These are phyloP conservation scores for Bovichtus variegatus DNA, from an alignment of 2,797 vertebrate genomes.

Conservation along the genomic window DNA sequence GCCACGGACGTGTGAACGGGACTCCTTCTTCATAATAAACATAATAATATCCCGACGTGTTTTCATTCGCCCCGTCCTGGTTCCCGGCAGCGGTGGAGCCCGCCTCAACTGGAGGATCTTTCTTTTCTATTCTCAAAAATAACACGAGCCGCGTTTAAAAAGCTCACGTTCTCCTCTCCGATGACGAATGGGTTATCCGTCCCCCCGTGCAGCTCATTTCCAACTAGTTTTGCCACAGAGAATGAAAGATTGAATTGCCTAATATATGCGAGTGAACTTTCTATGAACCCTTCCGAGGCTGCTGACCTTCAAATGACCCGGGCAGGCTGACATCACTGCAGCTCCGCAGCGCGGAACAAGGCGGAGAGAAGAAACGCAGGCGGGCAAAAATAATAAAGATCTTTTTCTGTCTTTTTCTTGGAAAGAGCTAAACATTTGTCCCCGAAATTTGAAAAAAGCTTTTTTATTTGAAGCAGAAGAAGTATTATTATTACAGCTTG, in stretches of 20 bases:
- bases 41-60: slow-evolving; percentile 43
- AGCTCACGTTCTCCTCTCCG: slow-evolving; percentile 81
- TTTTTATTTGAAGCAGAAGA: neutral
- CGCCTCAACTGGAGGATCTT: slow-evolving; percentile 40
- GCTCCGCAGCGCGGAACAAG: slow-evolving; percentile 73
- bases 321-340: slow-evolving; percentile 94
- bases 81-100: slow-evolving; percentile 24
- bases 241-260: slow-evolving; percentile 98
- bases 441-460: neutral
- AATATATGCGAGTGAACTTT: slow-evolving; percentile 99
- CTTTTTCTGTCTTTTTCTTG: neutral
- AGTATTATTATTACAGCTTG: neutral
- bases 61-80: slow-evolving; percentile 41
- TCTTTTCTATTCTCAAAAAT: slow-evolving; percentile 52
- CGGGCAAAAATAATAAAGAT: slow-evolving; percentile 6
- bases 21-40: slow-evolving; percentile 30
- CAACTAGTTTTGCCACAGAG: slow-evolving; percentile 94
- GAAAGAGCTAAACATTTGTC: slow-evolving; percentile 49
- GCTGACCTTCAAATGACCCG: slow-evolving; percentile 99
- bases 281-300: slow-evolving; percentile 97
- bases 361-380: slow-evolving; percentile 71
- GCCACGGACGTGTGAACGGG: slow-evolving; percentile 20
- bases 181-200: slow-evolving; percentile 90
- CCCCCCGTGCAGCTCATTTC: slow-evolving; percentile 93
- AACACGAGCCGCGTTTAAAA: slow-evolving; percentile 65